Evolutionary conservation across 2,888 invertebrate genomes (phyloP).

Genomic region (Gasteruption jaculator): DNA sequence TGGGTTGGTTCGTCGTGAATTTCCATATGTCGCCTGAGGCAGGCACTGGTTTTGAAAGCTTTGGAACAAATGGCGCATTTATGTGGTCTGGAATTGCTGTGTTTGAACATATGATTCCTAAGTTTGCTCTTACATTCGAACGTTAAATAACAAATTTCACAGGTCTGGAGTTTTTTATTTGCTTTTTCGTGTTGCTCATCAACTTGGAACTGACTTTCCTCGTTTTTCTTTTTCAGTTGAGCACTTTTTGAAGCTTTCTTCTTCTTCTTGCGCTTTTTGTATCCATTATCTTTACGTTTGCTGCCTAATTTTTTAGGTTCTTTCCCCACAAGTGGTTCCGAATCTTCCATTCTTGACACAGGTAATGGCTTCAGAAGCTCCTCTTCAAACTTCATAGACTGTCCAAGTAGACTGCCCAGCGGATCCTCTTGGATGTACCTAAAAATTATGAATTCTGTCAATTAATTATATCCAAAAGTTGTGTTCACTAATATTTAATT

Average conservation of each 20-base stretch:
- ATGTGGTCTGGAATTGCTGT: slow-evolving; percentile 41
- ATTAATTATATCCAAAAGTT: slow-evolving; percentile 21
- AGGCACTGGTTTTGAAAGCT: slow-evolving; percentile 38
- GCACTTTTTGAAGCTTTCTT: background rate
- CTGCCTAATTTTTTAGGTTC: background rate
- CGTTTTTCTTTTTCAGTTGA: background rate
- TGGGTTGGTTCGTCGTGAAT: slow-evolving; percentile 38
- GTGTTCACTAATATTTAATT: no score
- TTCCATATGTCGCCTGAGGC: slow-evolving; percentile 40
- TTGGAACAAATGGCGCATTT: slow-evolving; percentile 40
- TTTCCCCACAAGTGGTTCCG: slow-evolving; percentile 22
- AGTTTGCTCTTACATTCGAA: slow-evolving; percentile 41
- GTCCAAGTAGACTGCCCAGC: slow-evolving; percentile 39
- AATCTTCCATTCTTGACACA: slow-evolving; percentile 41
- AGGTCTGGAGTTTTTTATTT: slow-evolving; percentile 31
- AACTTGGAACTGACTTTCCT: slow-evolving; percentile 2
- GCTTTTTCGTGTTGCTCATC: slow-evolving; percentile 17
- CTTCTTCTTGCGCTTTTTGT: slow-evolving; percentile 6
- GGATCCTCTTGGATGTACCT: slow-evolving; percentile 41
- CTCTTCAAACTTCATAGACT: slow-evolving; percentile 41
- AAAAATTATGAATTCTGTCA: slow-evolving; percentile 38
- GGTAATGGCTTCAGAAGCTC: slow-evolving; percentile 42
- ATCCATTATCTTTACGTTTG: background rate
- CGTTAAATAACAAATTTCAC: slow-evolving; percentile 37
- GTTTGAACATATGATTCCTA: slow-evolving; percentile 40